Percentiles rank a stretch among this genome's conserved stretches.
These are phyloP conservation scores for Laupala kohalensis DNA, from an alignment of 1,140 invertebrate species.

Conservation along the genomic window DNA sequence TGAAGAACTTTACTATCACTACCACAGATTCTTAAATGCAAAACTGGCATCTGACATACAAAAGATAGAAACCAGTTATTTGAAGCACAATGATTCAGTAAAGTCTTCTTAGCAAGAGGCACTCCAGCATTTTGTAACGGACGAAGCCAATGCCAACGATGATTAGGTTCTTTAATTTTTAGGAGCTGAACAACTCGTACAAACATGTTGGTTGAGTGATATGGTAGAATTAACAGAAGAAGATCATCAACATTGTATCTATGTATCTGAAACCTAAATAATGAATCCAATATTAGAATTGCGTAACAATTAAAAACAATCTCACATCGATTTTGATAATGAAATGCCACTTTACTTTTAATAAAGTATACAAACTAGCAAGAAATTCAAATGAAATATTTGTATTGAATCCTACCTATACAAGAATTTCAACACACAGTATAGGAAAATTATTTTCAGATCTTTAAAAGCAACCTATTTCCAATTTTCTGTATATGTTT, in stretches of 20 bases:
- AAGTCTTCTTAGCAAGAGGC: slow-evolving; percentile 49
- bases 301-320: neutral
- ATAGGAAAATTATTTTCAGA: neutral
- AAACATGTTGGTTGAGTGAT: slow-evolving; percentile 84
- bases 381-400: neutral
- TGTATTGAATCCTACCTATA: neutral
- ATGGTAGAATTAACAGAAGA: slow-evolving; percentile 70
- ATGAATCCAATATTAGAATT: neutral
- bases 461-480: too few relatives aligned
- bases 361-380: neutral
- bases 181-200: slow-evolving; percentile 65
- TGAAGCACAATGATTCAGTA: slow-evolving; percentile 55
- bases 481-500: neutral
- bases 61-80: slow-evolving; percentile 58
- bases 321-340: neutral
- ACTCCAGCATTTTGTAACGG: slow-evolving; percentile 57
- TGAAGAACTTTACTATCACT: slow-evolving; percentile 39
- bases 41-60: slow-evolving; percentile 41
- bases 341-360: neutral
- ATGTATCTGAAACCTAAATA: slow-evolving; percentile 66
- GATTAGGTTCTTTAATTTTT: slow-evolving; percentile 39
- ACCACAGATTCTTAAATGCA: neutral
- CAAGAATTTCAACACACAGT: neutral
- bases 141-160: slow-evolving; percentile 67
- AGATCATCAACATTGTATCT: slow-evolving; percentile 72